Conservation (phyloP, 64 coral and sea anemone genomes). For the Platygyra sinensis region DNA sequence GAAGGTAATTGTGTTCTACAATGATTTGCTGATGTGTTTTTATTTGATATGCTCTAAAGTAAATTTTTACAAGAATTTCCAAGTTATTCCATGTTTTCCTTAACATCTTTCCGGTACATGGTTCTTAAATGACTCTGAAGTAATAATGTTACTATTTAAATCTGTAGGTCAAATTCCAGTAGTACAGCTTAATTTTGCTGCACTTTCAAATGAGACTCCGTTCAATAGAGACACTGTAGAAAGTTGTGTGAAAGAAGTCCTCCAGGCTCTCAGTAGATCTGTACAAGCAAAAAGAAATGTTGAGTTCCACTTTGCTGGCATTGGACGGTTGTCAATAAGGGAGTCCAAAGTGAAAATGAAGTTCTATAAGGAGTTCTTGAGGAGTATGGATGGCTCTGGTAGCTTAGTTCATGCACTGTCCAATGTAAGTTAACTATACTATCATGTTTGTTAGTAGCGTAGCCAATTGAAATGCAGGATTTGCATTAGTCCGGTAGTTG, state of each 20-base stretch:
- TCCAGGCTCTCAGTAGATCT: slow-evolving; percentile 93
- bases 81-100: no score
- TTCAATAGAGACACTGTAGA: slow-evolving; percentile 96
- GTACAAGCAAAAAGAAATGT: slow-evolving; percentile 96
- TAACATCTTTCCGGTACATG: no score
- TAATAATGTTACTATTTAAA: neutral
- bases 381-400: slow-evolving; percentile 93
- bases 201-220: slow-evolving; percentile 83
- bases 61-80: no score
- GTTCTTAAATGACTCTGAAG: no score
- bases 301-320: slow-evolving; percentile 96
- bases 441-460: neutral
- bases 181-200: slow-evolving; percentile 88
- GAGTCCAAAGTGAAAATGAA: slow-evolving; percentile 99
- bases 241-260: slow-evolving; percentile 96
- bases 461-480: no score
- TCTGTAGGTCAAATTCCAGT: slow-evolving; percentile 95
- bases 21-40: no score
- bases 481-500: no score
- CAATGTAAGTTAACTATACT: slow-evolving; percentile 77
- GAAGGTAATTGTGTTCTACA: neutral
- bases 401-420: slow-evolving; percentile 82
- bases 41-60: no score
- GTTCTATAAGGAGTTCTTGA: slow-evolving; percentile 97
- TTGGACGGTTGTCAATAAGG: slow-evolving; percentile 91